Conservation (phyloP, 2,113 vertebrate genomes). For the Oophaga pumilio region DNA sequence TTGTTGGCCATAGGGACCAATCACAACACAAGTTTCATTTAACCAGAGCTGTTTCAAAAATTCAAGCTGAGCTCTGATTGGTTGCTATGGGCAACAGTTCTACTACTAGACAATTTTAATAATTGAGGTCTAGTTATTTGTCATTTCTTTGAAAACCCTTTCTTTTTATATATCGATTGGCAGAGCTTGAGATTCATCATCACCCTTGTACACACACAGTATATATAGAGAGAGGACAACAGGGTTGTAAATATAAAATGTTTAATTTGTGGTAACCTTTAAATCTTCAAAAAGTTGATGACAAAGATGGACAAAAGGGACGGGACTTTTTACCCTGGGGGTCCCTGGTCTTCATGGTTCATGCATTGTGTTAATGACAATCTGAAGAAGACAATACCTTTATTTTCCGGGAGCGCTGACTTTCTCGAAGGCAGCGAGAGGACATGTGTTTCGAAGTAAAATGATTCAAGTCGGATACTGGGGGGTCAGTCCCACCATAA, state of each 20-base stretch:
- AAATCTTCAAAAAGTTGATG: neutral
- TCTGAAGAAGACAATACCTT: neutral
- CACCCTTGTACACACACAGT: neutral
- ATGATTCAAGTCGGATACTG: too few species aligned
- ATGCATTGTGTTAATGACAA: neutral
- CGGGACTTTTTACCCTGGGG: neutral
- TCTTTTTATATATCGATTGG: neutral
- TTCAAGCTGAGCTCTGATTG: neutral
- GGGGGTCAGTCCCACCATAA: neutral
- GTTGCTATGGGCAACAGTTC: too few species aligned
- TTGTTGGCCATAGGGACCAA: too few species aligned
- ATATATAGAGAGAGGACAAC: neutral
- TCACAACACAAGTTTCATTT: too few species aligned
- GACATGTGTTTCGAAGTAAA: too few species aligned
- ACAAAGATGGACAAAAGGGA: neutral
- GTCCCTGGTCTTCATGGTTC: neutral
- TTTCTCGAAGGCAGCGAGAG: conserved; percentile 42
- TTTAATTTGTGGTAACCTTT: neutral
- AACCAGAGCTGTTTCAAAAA: too few species aligned
- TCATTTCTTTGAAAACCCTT: too few species aligned
- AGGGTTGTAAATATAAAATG: neutral
- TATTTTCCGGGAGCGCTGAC: neutral
- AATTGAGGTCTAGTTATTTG: too few species aligned
- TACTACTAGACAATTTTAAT: too few species aligned
- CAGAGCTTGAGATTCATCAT: neutral